Base-by-base conservation (phyloP, 2,113 vertebrate genomes). In the Centropristis striata region DNA sequence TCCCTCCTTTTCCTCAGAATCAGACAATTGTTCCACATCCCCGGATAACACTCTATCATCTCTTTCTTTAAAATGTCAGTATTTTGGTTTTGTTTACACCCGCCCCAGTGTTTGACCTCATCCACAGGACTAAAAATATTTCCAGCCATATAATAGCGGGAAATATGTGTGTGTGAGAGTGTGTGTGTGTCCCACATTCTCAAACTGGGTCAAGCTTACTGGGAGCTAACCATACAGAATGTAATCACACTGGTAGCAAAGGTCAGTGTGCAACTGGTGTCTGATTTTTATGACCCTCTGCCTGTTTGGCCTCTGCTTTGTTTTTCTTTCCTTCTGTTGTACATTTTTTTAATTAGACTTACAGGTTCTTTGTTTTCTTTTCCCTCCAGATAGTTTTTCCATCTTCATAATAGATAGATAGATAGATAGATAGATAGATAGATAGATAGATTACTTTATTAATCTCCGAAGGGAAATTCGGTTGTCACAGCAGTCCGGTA, bases 131-230 rank as follows among this genome's bases (percentile, higher is more conserved):
- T 92, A 86, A 91, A 93, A 93, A 88, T 92, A 87, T 78, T 89
- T 90, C 63, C 66, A 92, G 77, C 25, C 71, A 51, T 81, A 93
- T 91, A 92, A 92, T 93, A 91, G 80, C 80, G 79, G 86, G 70
- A 89, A 88, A 23, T 84, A 61, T 63, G 81, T 60, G 37, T 55
- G 70, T 51, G 64, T 51, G 27, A 58, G 64, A 51, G 57, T 49
- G 72, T 75, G 49, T 68, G 64, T 55, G 60, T 75, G 86, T 87
- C 81, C 87, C 88, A 91, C 90, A 91, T 92, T 86, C 80, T 42
- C 79, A 86, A 92, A 92, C 81, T 91, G 85, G 93, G 91, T 93
- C 91, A 93, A 89, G 85, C 88, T 87, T 69, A 89, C 85, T 79
- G 71, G 80, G 80, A 81, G 86, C 75, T 84, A 86, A 83, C 67